Conservation (phyloP, 2,888 invertebrate species). For the Mesorhabditis belari region DNA sequence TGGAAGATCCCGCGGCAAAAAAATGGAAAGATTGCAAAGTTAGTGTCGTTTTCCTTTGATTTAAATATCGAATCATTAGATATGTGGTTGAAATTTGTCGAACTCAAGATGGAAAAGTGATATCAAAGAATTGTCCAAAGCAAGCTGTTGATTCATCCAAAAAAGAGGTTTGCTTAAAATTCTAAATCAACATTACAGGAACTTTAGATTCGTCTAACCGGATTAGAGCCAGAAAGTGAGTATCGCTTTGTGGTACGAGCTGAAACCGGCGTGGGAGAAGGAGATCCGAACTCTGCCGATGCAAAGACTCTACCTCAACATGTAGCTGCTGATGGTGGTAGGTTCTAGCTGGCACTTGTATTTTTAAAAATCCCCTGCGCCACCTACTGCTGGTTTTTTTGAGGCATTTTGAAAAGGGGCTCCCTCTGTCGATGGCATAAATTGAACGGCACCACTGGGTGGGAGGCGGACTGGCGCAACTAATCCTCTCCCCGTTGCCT, state of each 20-base stretch:
- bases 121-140: constrained; percentile 20
- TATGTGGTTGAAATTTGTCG: constrained; percentile 20
- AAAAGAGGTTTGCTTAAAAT: constrained; percentile 16
- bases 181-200: neutral
- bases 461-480: neutral
- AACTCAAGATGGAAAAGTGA: constrained; percentile 19
- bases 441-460: neutral
- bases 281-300: constrained; percentile 61
- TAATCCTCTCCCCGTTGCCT: neutral
- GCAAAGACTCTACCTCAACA: constrained; percentile 44
- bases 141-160: constrained; percentile 24
- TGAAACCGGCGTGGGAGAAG: constrained; percentile 79
- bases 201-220: constrained; percentile 26
- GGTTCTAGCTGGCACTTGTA: neutral
- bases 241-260: constrained; percentile 74
- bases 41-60: constrained; percentile 59
- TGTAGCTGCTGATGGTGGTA: constrained; percentile 24
- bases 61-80: constrained; percentile 1
- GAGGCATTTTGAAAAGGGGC: neutral
- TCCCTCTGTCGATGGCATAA: no score
- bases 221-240: constrained; percentile 73
- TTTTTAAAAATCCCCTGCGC: neutral
- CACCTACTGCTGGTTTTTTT: neutral
- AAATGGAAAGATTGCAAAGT: constrained; percentile 85
- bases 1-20: constrained; percentile 87